Conservation (phyloP, 2,888 invertebrate genomes). For the Nomada lathburiana region DNA sequence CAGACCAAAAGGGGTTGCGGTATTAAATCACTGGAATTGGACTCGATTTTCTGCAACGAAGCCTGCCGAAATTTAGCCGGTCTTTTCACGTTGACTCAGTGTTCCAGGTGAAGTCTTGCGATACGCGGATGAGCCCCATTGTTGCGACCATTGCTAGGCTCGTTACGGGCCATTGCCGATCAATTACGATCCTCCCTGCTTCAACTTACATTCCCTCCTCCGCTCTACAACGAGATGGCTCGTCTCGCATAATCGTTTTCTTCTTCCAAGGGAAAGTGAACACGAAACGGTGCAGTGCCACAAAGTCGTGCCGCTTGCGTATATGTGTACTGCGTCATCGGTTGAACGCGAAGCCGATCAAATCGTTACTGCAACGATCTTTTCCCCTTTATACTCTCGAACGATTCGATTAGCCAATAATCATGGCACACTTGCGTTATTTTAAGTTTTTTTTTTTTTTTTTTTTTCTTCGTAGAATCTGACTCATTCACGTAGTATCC, state of each 20-base stretch:
- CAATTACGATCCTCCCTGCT: slow-evolving; percentile 56
- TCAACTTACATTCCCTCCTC: slow-evolving; percentile 17
- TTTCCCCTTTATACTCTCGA: not conserved
- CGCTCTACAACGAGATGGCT: slow-evolving; percentile 13
- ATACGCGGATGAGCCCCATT: slow-evolving; percentile 46
- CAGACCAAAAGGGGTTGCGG: no score
- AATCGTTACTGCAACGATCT: slow-evolving; percentile 36
- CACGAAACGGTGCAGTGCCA: slow-evolving; percentile 47
- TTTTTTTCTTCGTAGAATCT: not conserved
- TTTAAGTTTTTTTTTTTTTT: not conserved
- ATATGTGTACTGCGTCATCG: slow-evolving; percentile 23
- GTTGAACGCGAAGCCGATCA: slow-evolving; percentile 53
- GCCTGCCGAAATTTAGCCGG: not conserved
- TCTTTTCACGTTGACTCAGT: not conserved
- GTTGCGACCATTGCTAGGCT: slow-evolving; percentile 50
- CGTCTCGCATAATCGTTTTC: slow-evolving; percentile 59
- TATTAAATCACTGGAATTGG: no score
- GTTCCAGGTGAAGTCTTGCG: slow-evolving; percentile 20
- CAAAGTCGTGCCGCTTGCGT: slow-evolving; percentile 9
- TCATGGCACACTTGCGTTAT: not conserved
- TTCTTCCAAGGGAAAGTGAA: slow-evolving; percentile 70
- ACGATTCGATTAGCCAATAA: not conserved
- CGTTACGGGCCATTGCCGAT: slow-evolving; percentile 72
- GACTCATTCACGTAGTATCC: slow-evolving; percentile 8
- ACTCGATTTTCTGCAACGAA: not conserved